A percentile compares a stretch with the other conserved stretches of the same genome.
These are phyloP conservation scores for Mesorhabditis sp. DNA, from an alignment of 2,888 invertebrate species.

Conservation along the genomic window DNA sequence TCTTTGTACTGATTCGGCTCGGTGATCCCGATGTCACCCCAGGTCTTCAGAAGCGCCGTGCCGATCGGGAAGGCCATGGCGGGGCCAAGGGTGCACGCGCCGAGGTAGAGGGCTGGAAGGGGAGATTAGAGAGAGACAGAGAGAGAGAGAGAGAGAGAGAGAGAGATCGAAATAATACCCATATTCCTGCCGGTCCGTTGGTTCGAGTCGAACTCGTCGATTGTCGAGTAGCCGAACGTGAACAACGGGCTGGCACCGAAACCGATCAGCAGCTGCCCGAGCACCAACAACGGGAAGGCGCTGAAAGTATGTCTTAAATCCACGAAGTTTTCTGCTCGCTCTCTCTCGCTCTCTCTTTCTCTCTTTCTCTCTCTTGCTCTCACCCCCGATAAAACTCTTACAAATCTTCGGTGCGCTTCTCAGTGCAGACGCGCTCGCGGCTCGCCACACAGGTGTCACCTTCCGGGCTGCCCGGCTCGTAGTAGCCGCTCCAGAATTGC, in stretches of 20 bases:
- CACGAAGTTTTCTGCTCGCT: background rate
- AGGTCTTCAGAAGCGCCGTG: constrained; percentile 74
- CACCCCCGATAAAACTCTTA: too few species aligned
- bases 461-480: constrained; percentile 6
- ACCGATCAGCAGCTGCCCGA: constrained; percentile 37
- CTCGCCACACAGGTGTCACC: too few species aligned
- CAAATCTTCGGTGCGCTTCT: too few species aligned
- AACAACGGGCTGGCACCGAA: constrained; percentile 39
- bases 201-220: constrained; percentile 38
- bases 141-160: background rate
- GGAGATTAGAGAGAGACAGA: background rate
- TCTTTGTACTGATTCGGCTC: constrained; percentile 10
- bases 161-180: constrained; percentile 64
- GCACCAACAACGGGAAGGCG: constrained; percentile 24
- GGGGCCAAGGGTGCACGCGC: constrained; percentile 76
- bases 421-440: too few species aligned
- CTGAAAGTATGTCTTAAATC: constrained; percentile 14
- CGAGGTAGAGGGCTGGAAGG: constrained; percentile 73
- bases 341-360: too few species aligned
- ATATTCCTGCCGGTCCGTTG: constrained; percentile 36
- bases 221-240: constrained; percentile 39
- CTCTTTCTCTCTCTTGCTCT: too few species aligned
- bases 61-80: constrained; percentile 79
- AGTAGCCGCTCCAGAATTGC: constrained; percentile 33
- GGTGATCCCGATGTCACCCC: constrained; percentile 58